A percentile compares a stretch with the other conserved stretches of the same genome.
Evolutionary conservation across 2,888 invertebrate species (phyloP).

Genomic region (Cacoxenus indagator): DNA sequence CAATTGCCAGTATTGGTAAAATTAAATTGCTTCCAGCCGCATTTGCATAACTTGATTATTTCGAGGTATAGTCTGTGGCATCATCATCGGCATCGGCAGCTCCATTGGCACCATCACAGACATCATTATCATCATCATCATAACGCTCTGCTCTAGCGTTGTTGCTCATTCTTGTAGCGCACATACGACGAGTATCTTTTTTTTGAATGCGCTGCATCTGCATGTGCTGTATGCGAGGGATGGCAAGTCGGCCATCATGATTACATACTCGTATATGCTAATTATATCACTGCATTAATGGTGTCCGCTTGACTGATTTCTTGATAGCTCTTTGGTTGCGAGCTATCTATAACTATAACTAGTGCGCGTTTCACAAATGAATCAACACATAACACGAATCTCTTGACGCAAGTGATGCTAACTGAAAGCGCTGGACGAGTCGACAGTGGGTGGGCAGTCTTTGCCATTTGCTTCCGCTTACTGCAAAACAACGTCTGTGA

Average conservation of each 20-base stretch:
- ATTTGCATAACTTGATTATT: conserved; percentile 12
- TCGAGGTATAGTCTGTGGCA: not conserved
- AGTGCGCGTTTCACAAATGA: not conserved
- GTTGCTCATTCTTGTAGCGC: no score
- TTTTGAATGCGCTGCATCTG: conserved; percentile 2
- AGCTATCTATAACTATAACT: not conserved
- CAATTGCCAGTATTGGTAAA: not conserved
- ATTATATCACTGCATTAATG: conserved; percentile 49
- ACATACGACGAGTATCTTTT: no score
- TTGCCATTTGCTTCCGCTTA: not conserved
- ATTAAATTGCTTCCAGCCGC: not conserved
- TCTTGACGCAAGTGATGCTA: not conserved
- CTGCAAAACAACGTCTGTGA: not conserved
- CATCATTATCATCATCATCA: not conserved
- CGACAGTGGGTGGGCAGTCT: not conserved
- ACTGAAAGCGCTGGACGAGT: not conserved
- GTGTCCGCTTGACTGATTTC: not conserved
- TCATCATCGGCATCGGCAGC: not conserved
- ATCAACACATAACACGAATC: not conserved
- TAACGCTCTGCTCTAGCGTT: not conserved
- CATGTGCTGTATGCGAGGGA: not conserved
- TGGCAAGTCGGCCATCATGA: conserved; percentile 16
- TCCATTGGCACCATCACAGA: not conserved
- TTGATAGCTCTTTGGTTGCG: not conserved
- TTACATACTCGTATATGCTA: conserved; percentile 41